Percentiles rank a stretch among this genome's conserved stretches.
These are phyloP conservation scores for Sebastes elongatus DNA, from an alignment of 2,797 vertebrate species.

Conservation along the genomic window DNA sequence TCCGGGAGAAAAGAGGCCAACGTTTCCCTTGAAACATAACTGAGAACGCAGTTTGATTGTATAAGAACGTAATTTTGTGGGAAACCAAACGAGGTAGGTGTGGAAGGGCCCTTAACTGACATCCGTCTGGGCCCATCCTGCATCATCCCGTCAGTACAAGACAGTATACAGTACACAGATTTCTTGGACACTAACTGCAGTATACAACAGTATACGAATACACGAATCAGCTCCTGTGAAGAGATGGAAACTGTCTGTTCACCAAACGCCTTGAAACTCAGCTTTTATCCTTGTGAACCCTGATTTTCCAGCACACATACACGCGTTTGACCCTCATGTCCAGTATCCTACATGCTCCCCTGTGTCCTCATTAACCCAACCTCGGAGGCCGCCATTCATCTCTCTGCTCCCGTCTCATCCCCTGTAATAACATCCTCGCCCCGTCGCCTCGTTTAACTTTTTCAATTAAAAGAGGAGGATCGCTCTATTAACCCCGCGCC, in stretches of 20 bases:
- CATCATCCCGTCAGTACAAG: neutral
- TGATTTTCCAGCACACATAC: neutral
- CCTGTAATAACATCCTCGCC: constrained; percentile 62
- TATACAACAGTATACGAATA: neutral
- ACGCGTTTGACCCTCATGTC: constrained; percentile 42
- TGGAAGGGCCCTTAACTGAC: neutral
- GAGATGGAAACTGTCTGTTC: neutral
- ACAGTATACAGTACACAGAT: neutral
- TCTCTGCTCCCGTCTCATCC: constrained; percentile 35
- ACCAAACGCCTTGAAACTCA: neutral
- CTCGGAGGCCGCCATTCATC: constrained; percentile 65
- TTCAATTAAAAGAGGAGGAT: constrained; percentile 76
- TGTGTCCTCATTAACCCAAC: constrained; percentile 72
- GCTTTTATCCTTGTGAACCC: constrained; percentile 8
- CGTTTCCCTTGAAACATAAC: accelerated
- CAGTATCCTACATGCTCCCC: constrained; percentile 37
- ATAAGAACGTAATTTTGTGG: accelerated
- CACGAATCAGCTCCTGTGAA: neutral
- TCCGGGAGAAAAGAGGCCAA: accelerated
- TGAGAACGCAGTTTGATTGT: too few species aligned
- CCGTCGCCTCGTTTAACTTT: constrained; percentile 68
- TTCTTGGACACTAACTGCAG: neutral
- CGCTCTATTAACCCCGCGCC: constrained; percentile 72
- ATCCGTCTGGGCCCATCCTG: neutral
- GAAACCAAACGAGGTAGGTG: neutral